Evolutionary conservation across 2,113 vertebrate genomes (phyloP), one percentile per base, ranked within the genome.

Genomic region (Meles meles): DNA sequence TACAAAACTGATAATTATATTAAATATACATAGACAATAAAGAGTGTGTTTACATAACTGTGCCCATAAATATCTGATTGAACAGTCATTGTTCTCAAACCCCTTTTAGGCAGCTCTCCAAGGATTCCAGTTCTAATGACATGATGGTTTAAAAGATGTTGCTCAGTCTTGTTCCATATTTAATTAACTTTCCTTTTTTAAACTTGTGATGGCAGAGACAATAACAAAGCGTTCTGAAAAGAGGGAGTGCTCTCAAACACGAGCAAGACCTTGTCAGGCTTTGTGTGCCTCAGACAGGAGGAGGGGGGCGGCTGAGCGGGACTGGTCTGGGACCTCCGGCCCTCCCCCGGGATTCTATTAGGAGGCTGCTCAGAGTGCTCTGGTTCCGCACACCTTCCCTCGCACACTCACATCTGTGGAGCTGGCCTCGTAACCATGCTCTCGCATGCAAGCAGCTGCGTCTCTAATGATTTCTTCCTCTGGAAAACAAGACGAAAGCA

Each of bases 1-100:
- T 99, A 99, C 99, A 99, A 99, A 99, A 99, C 99, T 99, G 99
- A 99, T 99, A 99, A 99, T 99, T 99, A 99, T 99, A 99, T 99
- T 99, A 99, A 99, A 99, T 99, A 99, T 99, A 99, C 99, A 99
- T 99, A 99, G 99, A 99, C 99, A 99, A 99, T 99, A 99, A 99
- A 99, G 99, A 99, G 99, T 99, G 99, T 99, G 99, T 99, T 99
- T 99, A 99, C 99, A 99, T 99, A 99, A 99, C 99, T 99, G 99
- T 99, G 98, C 99, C 99, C 99, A 99, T 99, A 99, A 99, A 99
- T 99, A 99, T 99, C 99, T 99, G 99, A 99, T 99, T 99, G 99
- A 99, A 99, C 99, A 99, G 99, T 99, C 99, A 99, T 99, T 99
- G 99, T 99, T 99, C 99, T 99, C 99, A 98, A 99, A 99, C 99